Conservation (phyloP, 37 sponge, comb jelly and placozoan species). For the Crambe crambe region DNA sequence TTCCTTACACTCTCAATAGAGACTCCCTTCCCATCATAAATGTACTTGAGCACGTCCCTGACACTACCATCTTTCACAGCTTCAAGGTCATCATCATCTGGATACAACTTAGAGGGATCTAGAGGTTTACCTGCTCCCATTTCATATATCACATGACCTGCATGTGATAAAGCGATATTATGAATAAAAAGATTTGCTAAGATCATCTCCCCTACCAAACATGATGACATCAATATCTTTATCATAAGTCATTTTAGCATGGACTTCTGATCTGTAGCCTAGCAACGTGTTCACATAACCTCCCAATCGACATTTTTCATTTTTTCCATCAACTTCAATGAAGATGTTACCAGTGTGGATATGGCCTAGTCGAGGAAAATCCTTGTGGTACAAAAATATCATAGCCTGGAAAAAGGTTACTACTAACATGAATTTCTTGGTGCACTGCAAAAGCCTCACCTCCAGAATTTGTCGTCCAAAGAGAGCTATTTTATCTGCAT, state of each 20-base stretch:
- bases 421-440: not conserved
- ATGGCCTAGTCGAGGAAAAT: conserved; percentile 42
- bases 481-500: not conserved
- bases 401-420: conserved; percentile 24
- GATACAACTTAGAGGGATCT: not conserved
- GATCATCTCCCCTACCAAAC: too few relatives aligned
- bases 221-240: conserved; percentile 24
- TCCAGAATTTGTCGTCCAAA: not conserved
- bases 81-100: not conserved
- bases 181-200: too few relatives aligned
- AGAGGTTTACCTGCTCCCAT: not conserved
- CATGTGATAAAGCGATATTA: too few relatives aligned
- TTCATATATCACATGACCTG: not conserved
- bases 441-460: not conserved
- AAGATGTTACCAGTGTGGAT: conserved; percentile 67
- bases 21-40: not conserved
- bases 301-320: conserved; percentile 24
- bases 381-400: conserved; percentile 31
- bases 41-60: not conserved
- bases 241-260: not conserved
- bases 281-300: conserved; percentile 64
- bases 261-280: conserved; percentile 36
- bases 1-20: not conserved
- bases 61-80: not conserved
- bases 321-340: conserved; percentile 8